phyloP scores from a whole-genome alignment of 1,140 invertebrate species.

The Scaptomyza pallida region DNA sequence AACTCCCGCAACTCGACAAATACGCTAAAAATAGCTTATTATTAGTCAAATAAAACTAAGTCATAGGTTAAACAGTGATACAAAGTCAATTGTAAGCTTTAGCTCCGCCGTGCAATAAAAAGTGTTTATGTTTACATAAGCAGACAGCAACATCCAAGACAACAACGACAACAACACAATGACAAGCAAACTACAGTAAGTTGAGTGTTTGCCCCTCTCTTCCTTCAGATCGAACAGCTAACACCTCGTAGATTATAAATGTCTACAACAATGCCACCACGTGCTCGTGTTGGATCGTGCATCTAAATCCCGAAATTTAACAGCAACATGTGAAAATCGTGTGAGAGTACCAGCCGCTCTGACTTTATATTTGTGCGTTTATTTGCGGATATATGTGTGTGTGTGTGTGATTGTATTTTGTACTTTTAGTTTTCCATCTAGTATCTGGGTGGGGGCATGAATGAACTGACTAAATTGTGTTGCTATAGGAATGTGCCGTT shows the following conservation, averaged over 20 bases:
- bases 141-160: conserved; percentile 30
- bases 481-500: conserved; percentile 4
- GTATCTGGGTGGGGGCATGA: conserved; percentile 21
- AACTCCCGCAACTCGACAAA: conserved; percentile 22
- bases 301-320: conserved; percentile 70
- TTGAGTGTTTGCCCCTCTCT: too few relatives aligned
- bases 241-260: conserved; percentile 7
- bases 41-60: conserved; percentile 40
- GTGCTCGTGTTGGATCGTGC: conserved; percentile 25
- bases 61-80: conserved; percentile 44
- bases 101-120: conserved; percentile 49
- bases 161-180: conserved; percentile 53
- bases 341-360: conserved; percentile 15
- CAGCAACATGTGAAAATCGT: conserved; percentile 67
- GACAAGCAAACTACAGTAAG: conserved; percentile 71
- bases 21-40: conserved; percentile 33
- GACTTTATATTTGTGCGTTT: conserved; percentile 3
- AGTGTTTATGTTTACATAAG: conserved; percentile 78
- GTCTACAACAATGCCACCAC: conserved; percentile 34
- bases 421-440: conserved; percentile 27
- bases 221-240: too few relatives aligned
- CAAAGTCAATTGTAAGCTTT: conserved; percentile 26
- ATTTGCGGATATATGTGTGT: background rate
- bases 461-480: conserved; percentile 30
- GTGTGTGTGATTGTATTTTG: conserved; percentile 20